phyloP scores from a whole-genome alignment of 2,888 invertebrate genomes.

The Zaprionus bogoriensis region DNA sequence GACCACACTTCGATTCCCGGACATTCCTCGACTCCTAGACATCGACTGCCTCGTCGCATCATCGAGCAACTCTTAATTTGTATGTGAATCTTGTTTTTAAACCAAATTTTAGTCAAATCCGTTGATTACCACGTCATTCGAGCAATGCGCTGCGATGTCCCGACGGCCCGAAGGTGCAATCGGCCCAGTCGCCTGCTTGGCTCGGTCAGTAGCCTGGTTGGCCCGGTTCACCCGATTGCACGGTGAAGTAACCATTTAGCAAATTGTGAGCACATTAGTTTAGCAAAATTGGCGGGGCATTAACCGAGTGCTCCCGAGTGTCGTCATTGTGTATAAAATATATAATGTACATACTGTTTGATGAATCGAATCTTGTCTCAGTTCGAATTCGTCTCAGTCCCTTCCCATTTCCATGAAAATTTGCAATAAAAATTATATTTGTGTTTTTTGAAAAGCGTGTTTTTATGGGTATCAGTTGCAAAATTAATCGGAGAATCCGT shows the following conservation, averaged over 20 bases:
- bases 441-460: conserved; percentile 22
- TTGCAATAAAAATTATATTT: conserved; percentile 42
- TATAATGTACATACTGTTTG: not conserved
- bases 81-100: conserved; percentile 25
- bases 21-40: conserved; percentile 14
- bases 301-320: not conserved
- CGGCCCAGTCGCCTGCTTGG: too few species aligned
- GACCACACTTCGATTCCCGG: conserved; percentile 11
- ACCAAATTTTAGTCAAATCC: conserved; percentile 55
- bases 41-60: conserved; percentile 1
- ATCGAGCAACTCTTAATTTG: conserved; percentile 13
- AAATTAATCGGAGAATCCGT: too few species aligned
- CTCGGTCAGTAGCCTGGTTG: too few species aligned
- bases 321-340: conserved; percentile 2
- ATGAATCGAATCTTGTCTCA: conserved; percentile 1
- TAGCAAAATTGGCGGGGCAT: conserved; percentile 27
- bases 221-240: not conserved
- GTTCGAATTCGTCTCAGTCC: too few species aligned
- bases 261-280: conserved; percentile 19
- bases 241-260: conserved; percentile 6
- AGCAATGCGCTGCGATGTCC: conserved; percentile 6
- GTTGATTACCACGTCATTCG: conserved; percentile 24
- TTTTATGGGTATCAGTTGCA: too few species aligned
- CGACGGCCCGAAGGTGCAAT: too few species aligned
- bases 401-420: conserved; percentile 22